Percentiles rank a stretch among this genome's conserved stretches.
Conservation (phyloP, 2,888 invertebrate species). For the Deilephila porcellus region DNA sequence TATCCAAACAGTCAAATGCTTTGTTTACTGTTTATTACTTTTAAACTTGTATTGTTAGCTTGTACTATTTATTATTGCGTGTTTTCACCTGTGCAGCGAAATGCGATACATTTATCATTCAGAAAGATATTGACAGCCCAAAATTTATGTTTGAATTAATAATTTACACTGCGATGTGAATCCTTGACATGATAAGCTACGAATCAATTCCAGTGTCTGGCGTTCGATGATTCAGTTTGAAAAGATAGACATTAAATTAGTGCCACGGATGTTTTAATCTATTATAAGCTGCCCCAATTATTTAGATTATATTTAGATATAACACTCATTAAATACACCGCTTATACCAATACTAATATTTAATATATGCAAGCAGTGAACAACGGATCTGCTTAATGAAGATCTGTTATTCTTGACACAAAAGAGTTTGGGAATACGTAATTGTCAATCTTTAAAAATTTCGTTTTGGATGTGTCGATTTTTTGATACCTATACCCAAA, state of each 20-base stretch:
- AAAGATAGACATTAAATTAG: background rate
- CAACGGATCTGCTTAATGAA: background rate
- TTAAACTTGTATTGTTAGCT: background rate
- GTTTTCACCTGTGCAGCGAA: background rate
- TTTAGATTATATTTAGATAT: background rate
- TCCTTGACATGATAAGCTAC: constrained; percentile 11
- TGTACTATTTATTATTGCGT: background rate
- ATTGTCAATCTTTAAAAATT: background rate
- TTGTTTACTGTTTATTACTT: background rate
- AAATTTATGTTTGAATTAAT: constrained; percentile 4
- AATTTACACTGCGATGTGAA: background rate
- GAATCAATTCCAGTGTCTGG: background rate
- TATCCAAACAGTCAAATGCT: background rate
- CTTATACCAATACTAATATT: no score
- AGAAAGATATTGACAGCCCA: background rate
- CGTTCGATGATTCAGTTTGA: background rate
- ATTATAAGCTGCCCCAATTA: background rate
- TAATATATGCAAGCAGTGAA: no score
- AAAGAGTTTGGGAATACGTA: background rate
- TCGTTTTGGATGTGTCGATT: background rate
- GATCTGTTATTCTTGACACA: background rate
- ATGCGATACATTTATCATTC: background rate
- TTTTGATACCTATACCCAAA: no score
- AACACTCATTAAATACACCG: background rate
- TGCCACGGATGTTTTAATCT: background rate